phyloP scores from a whole-genome alignment of 2,113 vertebrate species.

The Heloderma charlesbogerti region DNA sequence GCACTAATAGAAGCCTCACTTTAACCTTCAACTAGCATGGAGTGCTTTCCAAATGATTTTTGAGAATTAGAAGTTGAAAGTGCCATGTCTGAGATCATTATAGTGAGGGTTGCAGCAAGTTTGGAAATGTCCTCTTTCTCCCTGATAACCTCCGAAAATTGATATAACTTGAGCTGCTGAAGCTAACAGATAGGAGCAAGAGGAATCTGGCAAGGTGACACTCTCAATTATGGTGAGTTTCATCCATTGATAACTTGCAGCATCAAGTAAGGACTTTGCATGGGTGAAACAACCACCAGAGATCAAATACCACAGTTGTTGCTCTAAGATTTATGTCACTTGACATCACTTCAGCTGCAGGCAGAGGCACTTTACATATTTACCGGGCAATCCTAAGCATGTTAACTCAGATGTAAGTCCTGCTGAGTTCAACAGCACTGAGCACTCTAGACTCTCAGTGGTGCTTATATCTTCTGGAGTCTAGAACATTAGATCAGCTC shows the following conservation, averaged over 20 bases:
- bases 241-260: neutral
- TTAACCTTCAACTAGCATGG: constrained; percentile 44
- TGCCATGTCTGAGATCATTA: constrained; percentile 45
- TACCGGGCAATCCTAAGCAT: neutral
- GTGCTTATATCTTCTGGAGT: no score
- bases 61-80: constrained; percentile 45
- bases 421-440: neutral
- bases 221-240: constrained; percentile 6
- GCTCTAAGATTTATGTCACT: neutral
- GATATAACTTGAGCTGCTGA: constrained; percentile 30
- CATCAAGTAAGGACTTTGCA: neutral
- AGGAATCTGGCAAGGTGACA: neutral
- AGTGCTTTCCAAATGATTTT: constrained; percentile 48
- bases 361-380: neutral
- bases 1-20: constrained; percentile 35
- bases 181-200: neutral
- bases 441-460: neutral
- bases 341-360: neutral
- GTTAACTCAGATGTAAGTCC: neutral
- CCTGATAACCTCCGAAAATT: constrained; percentile 36
- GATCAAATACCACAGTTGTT: neutral
- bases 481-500: neutral
- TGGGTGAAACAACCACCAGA: neutral
- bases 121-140: constrained; percentile 41
- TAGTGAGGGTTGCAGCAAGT: constrained; percentile 38